Evolutionary conservation across 2,888 invertebrate genomes (phyloP).

Genomic region (Apamea epomidion): DNA sequence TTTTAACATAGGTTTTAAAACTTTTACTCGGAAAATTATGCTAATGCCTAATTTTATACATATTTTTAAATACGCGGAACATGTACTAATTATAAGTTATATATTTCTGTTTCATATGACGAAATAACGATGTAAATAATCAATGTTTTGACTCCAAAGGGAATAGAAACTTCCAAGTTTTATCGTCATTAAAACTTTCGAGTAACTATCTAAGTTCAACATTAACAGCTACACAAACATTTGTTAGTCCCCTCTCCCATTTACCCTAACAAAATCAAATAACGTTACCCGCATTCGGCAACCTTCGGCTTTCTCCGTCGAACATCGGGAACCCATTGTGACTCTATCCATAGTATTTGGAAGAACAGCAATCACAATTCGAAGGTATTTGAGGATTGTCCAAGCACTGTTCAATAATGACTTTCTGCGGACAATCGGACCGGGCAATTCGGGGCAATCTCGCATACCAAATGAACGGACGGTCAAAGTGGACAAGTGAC

Average conservation of each 20-base stretch:
- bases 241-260: background rate
- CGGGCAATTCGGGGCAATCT: too few relatives aligned
- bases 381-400: slow-evolving; percentile 59
- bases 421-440: too few relatives aligned
- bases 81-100: background rate
- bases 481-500: slow-evolving; percentile 41
- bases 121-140: background rate
- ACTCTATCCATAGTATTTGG: slow-evolving; percentile 43
- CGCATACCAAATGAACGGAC: slow-evolving; percentile 62
- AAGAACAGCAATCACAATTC: slow-evolving; percentile 58
- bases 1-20: too few relatives aligned
- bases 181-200: background rate
- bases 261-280: slow-evolving; percentile 45
- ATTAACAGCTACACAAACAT: slow-evolving; percentile 12
- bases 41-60: too few relatives aligned
- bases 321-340: slow-evolving; percentile 42
- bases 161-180: background rate
- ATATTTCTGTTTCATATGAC: background rate
- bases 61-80: too few relatives aligned
- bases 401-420: slow-evolving; percentile 61
- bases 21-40: too few relatives aligned
- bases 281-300: slow-evolving; percentile 11
- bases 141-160: background rate
- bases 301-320: slow-evolving; percentile 28
- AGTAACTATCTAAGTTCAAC: slow-evolving; percentile 1